These are phyloP conservation scores for Irena cyanogastra DNA, from an alignment of 2,113 vertebrate species.

Conservation along the genomic window DNA sequence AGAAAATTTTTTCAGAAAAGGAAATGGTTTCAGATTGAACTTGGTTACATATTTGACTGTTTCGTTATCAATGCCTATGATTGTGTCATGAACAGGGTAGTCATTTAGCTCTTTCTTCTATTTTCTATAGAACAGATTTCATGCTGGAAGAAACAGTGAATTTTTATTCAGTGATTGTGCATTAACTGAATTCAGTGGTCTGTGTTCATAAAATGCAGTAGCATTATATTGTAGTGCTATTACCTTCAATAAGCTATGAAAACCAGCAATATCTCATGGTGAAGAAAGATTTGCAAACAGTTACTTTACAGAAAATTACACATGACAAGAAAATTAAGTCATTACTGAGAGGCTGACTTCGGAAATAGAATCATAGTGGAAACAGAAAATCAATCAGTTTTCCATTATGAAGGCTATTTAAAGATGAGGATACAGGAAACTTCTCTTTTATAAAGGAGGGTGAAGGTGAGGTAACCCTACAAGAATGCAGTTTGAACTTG, in stretches of 20 bases:
- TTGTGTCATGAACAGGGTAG: neutral
- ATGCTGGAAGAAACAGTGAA: neutral
- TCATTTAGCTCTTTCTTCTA: neutral
- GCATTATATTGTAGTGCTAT: neutral
- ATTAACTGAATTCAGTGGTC: neutral
- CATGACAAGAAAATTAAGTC: constrained; percentile 2
- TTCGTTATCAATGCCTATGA: neutral
- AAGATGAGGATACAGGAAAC: neutral
- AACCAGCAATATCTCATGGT: neutral
- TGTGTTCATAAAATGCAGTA: neutral
- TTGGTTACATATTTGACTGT: neutral
- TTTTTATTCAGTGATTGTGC: neutral
- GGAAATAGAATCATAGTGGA: neutral
- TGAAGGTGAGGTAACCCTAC: neutral
- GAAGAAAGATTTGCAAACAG: neutral
- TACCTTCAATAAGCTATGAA: neutral
- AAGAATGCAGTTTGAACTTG: neutral
- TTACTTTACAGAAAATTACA: neutral
- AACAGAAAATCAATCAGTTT: constrained; percentile 4
- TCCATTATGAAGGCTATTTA: neutral
- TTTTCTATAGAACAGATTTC: neutral
- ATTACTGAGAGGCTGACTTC: neutral
- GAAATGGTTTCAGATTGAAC: neutral
- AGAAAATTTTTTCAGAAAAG: neutral
- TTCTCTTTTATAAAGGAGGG: neutral